Conservation (phyloP, 1,140 invertebrate genomes). For the Ditylenchus dipsaci region DNA sequence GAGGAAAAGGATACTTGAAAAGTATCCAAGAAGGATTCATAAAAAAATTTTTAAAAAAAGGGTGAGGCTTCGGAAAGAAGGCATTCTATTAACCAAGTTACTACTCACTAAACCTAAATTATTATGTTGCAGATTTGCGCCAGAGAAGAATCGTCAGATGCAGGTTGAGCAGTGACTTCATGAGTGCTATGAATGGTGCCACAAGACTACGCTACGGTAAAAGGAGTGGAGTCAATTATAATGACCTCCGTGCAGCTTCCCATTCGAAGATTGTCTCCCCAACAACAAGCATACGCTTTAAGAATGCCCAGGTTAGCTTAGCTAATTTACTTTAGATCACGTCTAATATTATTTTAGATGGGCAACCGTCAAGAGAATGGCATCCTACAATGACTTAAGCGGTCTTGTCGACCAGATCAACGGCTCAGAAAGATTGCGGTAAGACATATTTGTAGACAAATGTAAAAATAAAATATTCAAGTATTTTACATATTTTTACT, state of each 20-base stretch:
- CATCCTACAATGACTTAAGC: neutral
- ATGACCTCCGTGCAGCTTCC: neutral
- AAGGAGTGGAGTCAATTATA: neutral
- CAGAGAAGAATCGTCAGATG: neutral
- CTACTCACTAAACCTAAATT: too few species aligned
- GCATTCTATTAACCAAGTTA: too few species aligned
- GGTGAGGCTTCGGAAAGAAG: too few species aligned
- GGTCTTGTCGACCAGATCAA: neutral
- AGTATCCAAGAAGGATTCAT: too few species aligned
- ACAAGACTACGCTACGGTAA: neutral
- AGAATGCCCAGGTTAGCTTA: neutral
- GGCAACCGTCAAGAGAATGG: neutral
- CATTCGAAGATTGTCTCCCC: neutral
- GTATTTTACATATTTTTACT: too few species aligned
- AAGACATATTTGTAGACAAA: neutral
- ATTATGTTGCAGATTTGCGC: neutral
- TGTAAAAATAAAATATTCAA: too few species aligned
- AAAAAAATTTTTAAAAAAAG: too few species aligned
- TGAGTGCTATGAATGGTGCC: constrained; percentile 1
- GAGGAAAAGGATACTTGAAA: too few species aligned
- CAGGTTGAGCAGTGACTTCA: neutral
- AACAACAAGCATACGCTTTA: neutral
- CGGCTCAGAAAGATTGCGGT: neutral
- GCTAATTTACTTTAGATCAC: neutral
- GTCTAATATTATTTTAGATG: neutral